Conservation (phyloP, 2,113 vertebrate species). For the Trochalopteron elliotii region DNA sequence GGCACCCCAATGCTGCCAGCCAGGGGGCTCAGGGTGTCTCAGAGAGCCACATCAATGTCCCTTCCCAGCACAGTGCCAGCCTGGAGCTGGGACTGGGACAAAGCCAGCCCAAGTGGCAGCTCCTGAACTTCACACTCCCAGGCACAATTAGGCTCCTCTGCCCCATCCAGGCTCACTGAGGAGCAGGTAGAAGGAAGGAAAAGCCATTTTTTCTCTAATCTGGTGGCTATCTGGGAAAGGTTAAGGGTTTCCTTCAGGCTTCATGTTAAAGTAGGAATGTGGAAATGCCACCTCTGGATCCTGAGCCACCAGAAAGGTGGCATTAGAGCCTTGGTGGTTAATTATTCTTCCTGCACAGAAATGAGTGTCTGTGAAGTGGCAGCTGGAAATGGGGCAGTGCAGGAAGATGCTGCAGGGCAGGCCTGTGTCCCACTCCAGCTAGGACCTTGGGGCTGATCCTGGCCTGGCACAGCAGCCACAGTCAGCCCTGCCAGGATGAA, state of each 20-base stretch:
- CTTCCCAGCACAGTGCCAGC: neutral
- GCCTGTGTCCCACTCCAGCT: neutral
- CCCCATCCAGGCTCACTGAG: neutral
- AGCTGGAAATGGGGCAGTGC: neutral
- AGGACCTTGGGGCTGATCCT: fast-evolving
- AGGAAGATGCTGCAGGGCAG: neutral
- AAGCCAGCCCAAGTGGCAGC: neutral
- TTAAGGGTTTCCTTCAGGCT: neutral
- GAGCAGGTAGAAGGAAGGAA: neutral
- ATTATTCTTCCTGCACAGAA: neutral
- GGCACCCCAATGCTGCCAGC: neutral
- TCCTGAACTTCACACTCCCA: neutral
- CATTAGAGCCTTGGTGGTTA: fast-evolving
- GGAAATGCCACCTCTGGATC: neutral
- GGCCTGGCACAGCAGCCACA: neutral
- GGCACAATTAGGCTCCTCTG: neutral
- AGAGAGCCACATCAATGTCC: fast-evolving
- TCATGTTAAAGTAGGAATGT: neutral
- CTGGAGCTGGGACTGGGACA: neutral
- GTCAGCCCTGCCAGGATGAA: neutral
- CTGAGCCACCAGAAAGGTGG: neutral
- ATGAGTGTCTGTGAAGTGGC: fast-evolving
- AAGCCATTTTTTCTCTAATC: neutral
- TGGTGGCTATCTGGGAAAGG: neutral
- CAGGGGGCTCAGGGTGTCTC: neutral